phyloP scores from a whole-genome alignment of 2,888 invertebrate genomes.

The Sphinx pinastri region DNA sequence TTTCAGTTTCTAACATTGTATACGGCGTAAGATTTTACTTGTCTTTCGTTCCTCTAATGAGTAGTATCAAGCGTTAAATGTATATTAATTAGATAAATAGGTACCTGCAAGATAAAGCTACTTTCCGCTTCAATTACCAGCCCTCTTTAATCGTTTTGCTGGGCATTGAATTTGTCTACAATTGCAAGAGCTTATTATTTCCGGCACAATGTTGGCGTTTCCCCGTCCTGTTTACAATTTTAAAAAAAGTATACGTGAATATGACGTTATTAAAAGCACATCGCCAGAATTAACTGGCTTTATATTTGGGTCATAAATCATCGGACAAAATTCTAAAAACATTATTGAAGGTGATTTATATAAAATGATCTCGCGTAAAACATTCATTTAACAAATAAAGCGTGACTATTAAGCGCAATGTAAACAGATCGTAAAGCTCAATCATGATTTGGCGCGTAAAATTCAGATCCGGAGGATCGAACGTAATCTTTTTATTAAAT shows the following conservation, averaged over 20 bases:
- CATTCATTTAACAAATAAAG: conserved; percentile 13
- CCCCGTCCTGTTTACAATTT: background rate
- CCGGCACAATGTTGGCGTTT: too few species aligned
- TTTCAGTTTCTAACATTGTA: too few species aligned
- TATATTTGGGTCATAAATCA: background rate
- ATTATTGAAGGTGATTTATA: background rate
- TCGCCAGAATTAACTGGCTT: background rate
- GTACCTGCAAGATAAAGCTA: too few species aligned
- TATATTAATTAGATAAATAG: too few species aligned
- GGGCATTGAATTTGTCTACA: too few species aligned
- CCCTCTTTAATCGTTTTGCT: too few species aligned
- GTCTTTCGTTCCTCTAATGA: too few species aligned
- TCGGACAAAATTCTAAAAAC: background rate
- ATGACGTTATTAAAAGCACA: background rate
- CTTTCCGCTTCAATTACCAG: too few species aligned
- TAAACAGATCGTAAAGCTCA: conserved; percentile 25
- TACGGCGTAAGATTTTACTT: too few species aligned
- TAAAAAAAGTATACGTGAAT: background rate
- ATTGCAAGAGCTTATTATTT: too few species aligned
- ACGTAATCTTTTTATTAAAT: conserved; percentile 28
- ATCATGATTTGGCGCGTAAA: conserved; percentile 21
- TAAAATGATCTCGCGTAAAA: conserved; percentile 4
- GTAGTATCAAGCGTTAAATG: too few species aligned
- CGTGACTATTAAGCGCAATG: conserved; percentile 18
- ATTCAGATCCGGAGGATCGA: conserved; percentile 17